These are phyloP conservation scores for Calameuta pallipes DNA, from an alignment of 2,888 invertebrate species.

Conservation along the genomic window DNA sequence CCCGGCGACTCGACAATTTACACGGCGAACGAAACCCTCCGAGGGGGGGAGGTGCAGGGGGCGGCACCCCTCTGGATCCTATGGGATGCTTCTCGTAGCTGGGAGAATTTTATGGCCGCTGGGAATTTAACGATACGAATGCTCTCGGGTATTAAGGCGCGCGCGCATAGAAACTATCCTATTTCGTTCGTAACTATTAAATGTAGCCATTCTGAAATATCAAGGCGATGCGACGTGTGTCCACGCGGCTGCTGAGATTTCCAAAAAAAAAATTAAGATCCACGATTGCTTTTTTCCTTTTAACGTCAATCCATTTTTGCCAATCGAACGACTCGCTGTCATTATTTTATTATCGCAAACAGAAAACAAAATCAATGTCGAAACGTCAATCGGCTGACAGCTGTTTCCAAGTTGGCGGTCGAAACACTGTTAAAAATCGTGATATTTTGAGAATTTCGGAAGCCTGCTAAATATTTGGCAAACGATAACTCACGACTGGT, in stretches of 20 bases:
- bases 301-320: no score
- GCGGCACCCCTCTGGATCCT: no score
- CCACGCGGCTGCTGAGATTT: background rate
- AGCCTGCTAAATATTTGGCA: background rate
- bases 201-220: background rate
- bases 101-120: background rate
- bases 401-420: background rate
- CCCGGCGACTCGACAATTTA: background rate
- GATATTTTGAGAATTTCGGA: background rate
- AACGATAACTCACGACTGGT: background rate
- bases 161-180: background rate
- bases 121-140: background rate
- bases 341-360: background rate
- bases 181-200: background rate
- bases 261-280: no score
- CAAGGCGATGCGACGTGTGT: background rate
- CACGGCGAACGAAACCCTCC: background rate
- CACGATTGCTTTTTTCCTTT: no score
- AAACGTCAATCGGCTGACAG: background rate
- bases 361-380: background rate
- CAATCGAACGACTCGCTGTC: no score
- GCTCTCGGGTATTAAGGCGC: background rate
- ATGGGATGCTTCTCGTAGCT: background rate
- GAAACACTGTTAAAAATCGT: background rate
- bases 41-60: rapidly evolving